phyloP scores from a whole-genome alignment of 1,140 invertebrate genomes.

The Bombus ignitus region DNA sequence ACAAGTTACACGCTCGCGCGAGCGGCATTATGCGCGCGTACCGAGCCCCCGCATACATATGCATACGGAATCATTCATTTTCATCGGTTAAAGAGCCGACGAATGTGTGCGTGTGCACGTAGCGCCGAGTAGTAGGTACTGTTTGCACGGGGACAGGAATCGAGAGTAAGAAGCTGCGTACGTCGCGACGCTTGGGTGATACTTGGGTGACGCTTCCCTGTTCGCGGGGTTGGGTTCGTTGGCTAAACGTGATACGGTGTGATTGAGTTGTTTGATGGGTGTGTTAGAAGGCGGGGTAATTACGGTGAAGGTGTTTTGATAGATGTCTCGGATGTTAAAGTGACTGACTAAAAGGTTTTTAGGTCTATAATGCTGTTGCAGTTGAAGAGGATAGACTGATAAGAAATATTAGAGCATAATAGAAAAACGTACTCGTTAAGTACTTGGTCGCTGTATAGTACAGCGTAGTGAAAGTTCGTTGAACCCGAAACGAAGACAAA shows the following conservation, averaged over 20 bases:
- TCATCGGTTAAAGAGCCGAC: slow-evolving; percentile 42
- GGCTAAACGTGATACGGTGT: background rate
- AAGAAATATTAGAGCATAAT: background rate
- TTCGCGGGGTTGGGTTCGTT: background rate
- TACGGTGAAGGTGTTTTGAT: background rate
- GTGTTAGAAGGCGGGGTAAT: background rate
- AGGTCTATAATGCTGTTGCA: background rate
- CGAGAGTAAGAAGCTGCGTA: background rate
- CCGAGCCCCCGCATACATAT: background rate
- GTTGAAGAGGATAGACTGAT: background rate
- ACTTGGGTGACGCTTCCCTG: background rate
- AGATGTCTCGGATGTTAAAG: background rate
- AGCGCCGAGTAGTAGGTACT: background rate
- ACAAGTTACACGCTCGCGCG: background rate
- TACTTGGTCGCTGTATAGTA: background rate
- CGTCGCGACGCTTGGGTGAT: background rate
- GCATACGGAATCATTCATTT: slow-evolving; percentile 22
- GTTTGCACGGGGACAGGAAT: background rate
- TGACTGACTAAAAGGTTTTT: background rate
- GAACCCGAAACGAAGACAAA: background rate
- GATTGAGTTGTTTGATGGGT: background rate
- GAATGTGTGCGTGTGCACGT: background rate
- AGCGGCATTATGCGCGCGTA: slow-evolving; percentile 6
- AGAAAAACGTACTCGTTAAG: background rate
- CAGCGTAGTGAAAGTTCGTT: background rate